Base-by-base conservation (phyloP, 2,113 vertebrate species). In the Oxyruncus cristatus region DNA sequence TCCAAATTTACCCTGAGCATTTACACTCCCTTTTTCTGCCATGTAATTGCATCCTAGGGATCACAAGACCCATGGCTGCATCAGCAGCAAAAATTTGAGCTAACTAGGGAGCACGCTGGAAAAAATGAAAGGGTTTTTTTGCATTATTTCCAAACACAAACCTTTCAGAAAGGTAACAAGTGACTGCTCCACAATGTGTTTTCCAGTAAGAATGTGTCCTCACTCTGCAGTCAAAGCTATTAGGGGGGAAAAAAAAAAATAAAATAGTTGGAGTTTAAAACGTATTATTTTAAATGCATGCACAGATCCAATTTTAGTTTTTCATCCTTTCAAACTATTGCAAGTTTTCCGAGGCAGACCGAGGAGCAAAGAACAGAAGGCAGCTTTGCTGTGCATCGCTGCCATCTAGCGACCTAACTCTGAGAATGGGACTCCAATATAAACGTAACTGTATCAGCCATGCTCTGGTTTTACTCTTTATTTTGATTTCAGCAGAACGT, bases 351-450 rank as follows among this genome's bases (percentile, higher is more conserved):
- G 2, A 77, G 59, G 76, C 33, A 56, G 65, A 17, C 3, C 1
- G 4, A 18, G 46, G 15, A 91, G 58, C 1, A 0, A 33, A 76
- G 46, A 5, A 26, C 0, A 0, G 32, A 21, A 68, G 17, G 42
- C 58, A 46, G 50, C 97, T 97, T 74, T 72, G 84, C 89, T 98
- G 95, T 97, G 8, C 58, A 35, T 71, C 76, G 78, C 90, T 98
- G 98, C 98, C 98, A 98, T 92, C 98, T 98, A 98, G 98, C 88
- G 98, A 39, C 35, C 55, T 7, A 3, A 6, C 39, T 21, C 44
- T n/a, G 47, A 50, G 65, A 50, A 16, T 1, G 14, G 66, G 66
- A 30, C 59, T 67, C 22, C 44, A 18, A 1, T n/a, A 52, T 12
- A 35, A 14, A 11, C 1, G 2, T 12, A 74, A 35, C 16, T 1